Conservation (phyloP, 30 jellyfish, hydroid and myxozoan species). For the Pseudorhiza aurosa region DNA sequence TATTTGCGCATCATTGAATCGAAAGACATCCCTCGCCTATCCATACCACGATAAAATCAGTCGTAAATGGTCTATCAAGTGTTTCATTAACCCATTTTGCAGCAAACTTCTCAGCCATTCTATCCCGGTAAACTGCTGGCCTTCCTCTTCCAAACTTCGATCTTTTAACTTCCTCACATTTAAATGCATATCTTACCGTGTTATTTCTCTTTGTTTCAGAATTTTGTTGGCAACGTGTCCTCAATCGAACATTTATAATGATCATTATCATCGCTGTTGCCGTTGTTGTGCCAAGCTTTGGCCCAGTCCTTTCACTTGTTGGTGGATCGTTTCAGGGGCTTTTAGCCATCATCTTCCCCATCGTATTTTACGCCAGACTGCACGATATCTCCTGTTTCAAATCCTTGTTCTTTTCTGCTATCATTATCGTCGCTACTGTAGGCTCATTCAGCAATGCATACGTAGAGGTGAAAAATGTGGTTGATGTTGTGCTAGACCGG, state of each 20-base stretch:
- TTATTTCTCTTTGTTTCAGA: slow-evolving; percentile 23
- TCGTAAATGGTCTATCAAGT: too few species aligned
- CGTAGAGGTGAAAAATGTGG: slow-evolving; percentile 82
- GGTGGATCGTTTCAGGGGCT: slow-evolving; percentile 92
- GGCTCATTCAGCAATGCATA: slow-evolving; percentile 87
- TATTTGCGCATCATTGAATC: too few species aligned
- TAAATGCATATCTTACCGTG: too few species aligned
- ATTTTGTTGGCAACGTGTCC: slow-evolving; percentile 97
- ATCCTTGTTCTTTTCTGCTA: slow-evolving; percentile 50
- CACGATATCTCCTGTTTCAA: slow-evolving; percentile 60
- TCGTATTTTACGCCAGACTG: slow-evolving; percentile 80
- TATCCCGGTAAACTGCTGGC: too few species aligned
- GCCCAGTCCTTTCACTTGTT: slow-evolving; percentile 96
- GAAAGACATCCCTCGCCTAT: too few species aligned
- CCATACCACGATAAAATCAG: too few species aligned
- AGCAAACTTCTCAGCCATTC: too few species aligned
- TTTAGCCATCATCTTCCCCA: slow-evolving; percentile 79
- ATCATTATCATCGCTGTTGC: slow-evolving; percentile 75
- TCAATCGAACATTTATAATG: slow-evolving; percentile 71
- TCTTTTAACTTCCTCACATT: too few species aligned
- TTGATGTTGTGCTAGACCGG: slow-evolving; percentile 83
- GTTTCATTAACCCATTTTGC: too few species aligned
- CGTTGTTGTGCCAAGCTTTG: slow-evolving; percentile 90
- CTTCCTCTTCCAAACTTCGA: too few species aligned
- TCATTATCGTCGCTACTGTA: slow-evolving; percentile 64